Conservation (phyloP, 2,113 vertebrate species). For the Probosciger aterrimus region DNA sequence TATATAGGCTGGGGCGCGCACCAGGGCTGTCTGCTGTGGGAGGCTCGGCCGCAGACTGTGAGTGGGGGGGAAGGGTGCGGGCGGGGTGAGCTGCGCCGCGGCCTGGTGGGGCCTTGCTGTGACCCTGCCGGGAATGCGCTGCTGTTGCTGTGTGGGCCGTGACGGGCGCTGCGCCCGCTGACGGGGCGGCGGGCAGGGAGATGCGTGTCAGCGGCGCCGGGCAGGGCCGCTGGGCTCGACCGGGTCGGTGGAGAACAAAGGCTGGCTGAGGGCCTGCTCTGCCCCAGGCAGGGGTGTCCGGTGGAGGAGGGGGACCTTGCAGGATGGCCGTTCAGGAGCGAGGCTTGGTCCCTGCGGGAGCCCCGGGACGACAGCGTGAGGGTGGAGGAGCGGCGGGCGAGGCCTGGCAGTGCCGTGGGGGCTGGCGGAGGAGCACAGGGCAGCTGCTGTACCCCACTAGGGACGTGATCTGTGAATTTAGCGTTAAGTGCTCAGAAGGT, state of each 20-base stretch:
- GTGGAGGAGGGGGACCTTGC: background rate
- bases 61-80: background rate
- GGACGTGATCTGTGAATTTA: accelerated
- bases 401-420: background rate
- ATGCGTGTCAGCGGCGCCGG: background rate
- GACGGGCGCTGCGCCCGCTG: background rate
- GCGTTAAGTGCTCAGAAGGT: background rate
- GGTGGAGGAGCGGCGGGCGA: background rate
- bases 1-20: background rate
- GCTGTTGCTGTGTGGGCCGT: no score
- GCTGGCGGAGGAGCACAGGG: accelerated
- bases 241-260: no score
- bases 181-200: background rate
- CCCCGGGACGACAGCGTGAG: background rate
- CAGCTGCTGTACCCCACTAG: background rate
- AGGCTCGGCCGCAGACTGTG: accelerated
- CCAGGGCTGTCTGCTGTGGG: accelerated
- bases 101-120: background rate
- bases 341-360: background rate
- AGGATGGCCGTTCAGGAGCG: background rate
- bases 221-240: background rate
- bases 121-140: background rate
- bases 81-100: background rate
- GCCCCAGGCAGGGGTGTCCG: background rate
- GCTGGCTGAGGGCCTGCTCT: background rate